Evolutionary conservation across 2,888 invertebrate genomes (phyloP).

Genomic region (Rotaria sp.): DNA sequence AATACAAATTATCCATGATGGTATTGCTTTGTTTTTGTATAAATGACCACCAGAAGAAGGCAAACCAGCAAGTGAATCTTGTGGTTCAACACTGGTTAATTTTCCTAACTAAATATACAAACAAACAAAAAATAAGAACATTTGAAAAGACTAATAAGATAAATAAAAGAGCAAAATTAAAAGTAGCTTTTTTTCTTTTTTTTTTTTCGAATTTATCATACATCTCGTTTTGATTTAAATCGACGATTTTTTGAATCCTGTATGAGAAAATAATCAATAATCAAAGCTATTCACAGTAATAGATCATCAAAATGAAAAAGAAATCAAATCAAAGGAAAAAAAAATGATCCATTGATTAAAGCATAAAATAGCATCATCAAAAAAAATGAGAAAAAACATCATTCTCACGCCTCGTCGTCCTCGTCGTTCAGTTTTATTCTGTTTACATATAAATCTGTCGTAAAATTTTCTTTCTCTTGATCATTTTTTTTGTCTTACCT

Average conservation of each 20-base stretch:
- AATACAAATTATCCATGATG: not conserved
- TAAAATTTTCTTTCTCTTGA: not conserved
- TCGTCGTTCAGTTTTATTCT: not conserved
- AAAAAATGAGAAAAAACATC: not conserved
- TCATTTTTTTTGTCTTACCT: not conserved
- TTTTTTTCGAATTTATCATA: not conserved
- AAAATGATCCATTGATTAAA: not conserved
- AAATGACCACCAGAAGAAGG: not conserved
- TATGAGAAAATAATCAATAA: not conserved
- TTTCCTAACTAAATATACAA: not conserved
- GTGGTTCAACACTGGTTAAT: not conserved
- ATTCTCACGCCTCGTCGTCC: constrained; percentile 1
- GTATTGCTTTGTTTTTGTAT: not conserved
- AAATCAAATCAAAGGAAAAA: not conserved
- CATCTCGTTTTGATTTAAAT: constrained; percentile 13
- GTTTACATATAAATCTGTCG: not conserved
- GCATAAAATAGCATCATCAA: not conserved
- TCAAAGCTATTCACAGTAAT: too few species aligned
- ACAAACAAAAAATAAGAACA: not conserved
- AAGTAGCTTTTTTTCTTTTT: not conserved
- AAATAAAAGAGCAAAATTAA: not conserved
- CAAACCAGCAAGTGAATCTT: not conserved
- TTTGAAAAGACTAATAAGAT: not conserved
- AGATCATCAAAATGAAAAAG: too few species aligned
- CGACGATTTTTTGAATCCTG: constrained; percentile 4